Base-by-base conservation (phyloP, 2,797 vertebrate genomes). In the Helicolenus hilgendorfi region DNA sequence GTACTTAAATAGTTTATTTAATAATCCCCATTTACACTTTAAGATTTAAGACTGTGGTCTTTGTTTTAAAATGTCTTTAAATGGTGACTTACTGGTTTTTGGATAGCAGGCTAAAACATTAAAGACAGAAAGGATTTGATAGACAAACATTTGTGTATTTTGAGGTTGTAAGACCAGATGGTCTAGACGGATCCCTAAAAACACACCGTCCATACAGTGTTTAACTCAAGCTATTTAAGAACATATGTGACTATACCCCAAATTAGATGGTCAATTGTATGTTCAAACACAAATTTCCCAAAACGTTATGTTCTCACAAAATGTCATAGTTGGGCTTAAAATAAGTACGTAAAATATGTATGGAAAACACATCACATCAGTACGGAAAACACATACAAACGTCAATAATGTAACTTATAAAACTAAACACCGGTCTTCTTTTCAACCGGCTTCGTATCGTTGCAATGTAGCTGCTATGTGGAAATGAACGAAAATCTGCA, bases 191-290 rank as follows among this genome's bases (percentile, higher is more conserved):
- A 70, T 45, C 27, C 36, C 4, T 70, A 26, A 29, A 84, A 80
- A 45, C 41, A 1, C 41, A 45, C 41, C 6, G 14, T 45, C 22
- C 55, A 63, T 26, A 22, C 22, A 41, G n/a, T 67, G 4, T 45
- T 35, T 31, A 36, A 58, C 63, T 53, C 31, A 20, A 31, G 26
- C 56, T 80, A 58, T 72, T 60, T 10, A 62, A 78, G n/a, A 84
- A 68, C 89, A 87, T 83, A 77, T 84, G 79, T 65, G 60, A 53
- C 78, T 58, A 76, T 58, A 71, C 24, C 73, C 76, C 62, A 88
- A 89, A 81, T 75, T 70, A 86, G 53, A 85, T 73, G 90, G 93
- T 87, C 91, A 86, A 78, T 49, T 85, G 71, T 62, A 75, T 93
- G 77, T 72, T 79, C 77, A 91, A 91, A 92, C 88, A 93, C 73